These are phyloP conservation scores for Sebastes umbrosus DNA, from an alignment of 2,797 vertebrate genomes.

Conservation along the genomic window DNA sequence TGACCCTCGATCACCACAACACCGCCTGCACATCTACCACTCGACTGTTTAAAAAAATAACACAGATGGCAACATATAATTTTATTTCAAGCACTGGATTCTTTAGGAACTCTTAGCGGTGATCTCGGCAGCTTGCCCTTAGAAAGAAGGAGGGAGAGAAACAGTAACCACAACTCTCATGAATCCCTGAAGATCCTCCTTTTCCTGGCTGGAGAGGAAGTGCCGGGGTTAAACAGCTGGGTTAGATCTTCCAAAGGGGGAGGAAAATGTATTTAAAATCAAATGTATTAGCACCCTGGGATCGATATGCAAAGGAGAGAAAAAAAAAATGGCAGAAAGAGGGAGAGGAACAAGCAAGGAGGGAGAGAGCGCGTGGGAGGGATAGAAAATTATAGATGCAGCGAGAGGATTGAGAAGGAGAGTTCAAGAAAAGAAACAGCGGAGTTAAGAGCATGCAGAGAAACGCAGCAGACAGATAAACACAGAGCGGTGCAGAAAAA, in stretches of 20 bases:
- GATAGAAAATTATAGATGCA: constrained; percentile 59
- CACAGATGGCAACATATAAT: constrained; percentile 41
- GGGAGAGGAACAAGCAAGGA: constrained; percentile 10
- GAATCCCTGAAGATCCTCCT: constrained; percentile 31
- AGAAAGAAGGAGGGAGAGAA: constrained; percentile 15
- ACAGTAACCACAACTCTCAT: not conserved
- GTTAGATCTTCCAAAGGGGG: constrained; percentile 10
- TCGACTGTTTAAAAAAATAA: constrained; percentile 8
- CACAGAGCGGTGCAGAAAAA: constrained; percentile 7
- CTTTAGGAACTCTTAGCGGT: constrained; percentile 35
- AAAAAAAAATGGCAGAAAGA: constrained; percentile 12
- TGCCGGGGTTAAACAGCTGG: constrained; percentile 21
- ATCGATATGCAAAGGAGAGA: constrained; percentile 10
- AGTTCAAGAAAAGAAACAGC: constrained; percentile 21
- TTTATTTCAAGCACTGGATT: constrained; percentile 41
- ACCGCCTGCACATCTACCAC: not conserved
- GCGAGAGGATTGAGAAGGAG: constrained; percentile 38
- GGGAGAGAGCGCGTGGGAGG: constrained; percentile 52
- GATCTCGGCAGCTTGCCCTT: constrained; percentile 37
- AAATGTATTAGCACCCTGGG: constrained; percentile 38
- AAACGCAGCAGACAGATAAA: constrained; percentile 21
- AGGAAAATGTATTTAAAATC: constrained; percentile 19
- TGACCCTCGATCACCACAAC: not conserved
- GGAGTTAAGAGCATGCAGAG: not conserved
- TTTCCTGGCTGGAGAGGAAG: constrained; percentile 39